Evolutionary conservation across 1,140 invertebrate species (phyloP).

Genomic region (Asbolus verrucosus): DNA sequence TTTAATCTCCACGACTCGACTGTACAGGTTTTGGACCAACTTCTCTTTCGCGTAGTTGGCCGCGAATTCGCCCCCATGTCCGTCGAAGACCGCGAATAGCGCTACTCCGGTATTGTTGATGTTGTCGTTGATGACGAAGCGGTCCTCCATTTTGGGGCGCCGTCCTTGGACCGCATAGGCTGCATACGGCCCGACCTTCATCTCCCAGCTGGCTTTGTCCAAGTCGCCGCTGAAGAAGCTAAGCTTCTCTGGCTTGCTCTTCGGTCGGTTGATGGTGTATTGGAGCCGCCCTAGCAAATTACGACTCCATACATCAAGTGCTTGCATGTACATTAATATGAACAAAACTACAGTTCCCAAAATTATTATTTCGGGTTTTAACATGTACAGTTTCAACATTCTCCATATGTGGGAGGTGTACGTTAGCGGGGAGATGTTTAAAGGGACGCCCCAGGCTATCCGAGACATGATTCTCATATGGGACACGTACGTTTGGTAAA

Average conservation of each 20-base stretch:
- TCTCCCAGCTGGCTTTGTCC: slow-evolving; percentile 82
- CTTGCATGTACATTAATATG: slow-evolving; percentile 81
- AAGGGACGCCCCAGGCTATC: slow-evolving; percentile 78
- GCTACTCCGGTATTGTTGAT: slow-evolving; percentile 81
- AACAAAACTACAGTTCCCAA: slow-evolving; percentile 75
- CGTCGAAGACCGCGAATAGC: slow-evolving; percentile 94
- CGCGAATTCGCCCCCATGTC: slow-evolving; percentile 94
- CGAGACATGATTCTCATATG: slow-evolving; percentile 86
- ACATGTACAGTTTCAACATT: slow-evolving; percentile 77
- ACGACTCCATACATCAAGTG: slow-evolving; percentile 82
- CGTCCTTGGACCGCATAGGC: slow-evolving; percentile 91
- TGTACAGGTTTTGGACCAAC: slow-evolving; percentile 80
- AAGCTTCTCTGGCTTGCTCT: slow-evolving; percentile 67
- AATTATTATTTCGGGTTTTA: slow-evolving; percentile 80
- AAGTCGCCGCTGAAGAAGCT: slow-evolving; percentile 68
- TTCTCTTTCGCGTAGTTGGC: slow-evolving; percentile 90
- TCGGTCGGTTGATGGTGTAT: slow-evolving; percentile 72
- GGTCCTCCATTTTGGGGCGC: slow-evolving; percentile 92
- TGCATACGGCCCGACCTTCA: slow-evolving; percentile 78
- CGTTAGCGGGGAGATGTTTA: slow-evolving; percentile 72
- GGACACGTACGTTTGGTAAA: slow-evolving; percentile 85
- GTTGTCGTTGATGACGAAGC: slow-evolving; percentile 85
- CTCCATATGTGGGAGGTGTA: slow-evolving; percentile 76
- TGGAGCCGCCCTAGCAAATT: slow-evolving; percentile 79
- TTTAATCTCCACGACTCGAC: slow-evolving; percentile 79